Base-by-base conservation (phyloP, 2,113 vertebrate species). In the Ondatra zibethicus region DNA sequence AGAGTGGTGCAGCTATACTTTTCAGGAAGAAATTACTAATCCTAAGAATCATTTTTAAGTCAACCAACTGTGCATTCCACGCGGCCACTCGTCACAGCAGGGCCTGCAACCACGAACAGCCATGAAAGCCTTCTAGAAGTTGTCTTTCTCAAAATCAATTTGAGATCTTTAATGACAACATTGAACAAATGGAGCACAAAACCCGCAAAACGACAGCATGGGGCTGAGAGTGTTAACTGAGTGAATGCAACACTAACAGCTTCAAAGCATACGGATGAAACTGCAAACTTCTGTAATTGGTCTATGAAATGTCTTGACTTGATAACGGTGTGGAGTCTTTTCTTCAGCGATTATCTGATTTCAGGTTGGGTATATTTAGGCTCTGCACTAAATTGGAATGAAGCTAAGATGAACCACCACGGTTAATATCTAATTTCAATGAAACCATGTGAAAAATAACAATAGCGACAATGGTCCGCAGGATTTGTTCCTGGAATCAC, bases 131-230 rank as follows among this genome's bases (percentile, higher is more conserved):
- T 85, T 84, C 10, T n/a, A 73, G 68, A 86, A 61, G 63, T 93
- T 81, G 13, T 45, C 39, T 12, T 63, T 84, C 88, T 91, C 21
- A 76, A 90, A 93, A 72, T 55, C 4, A 39, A 11, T 68, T 89
- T 84, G 50, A 92, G 76, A 73, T 14, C 78, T 70, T 72, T 52
- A 27, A 61, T 87, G n/a, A 95, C 84, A 92, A 66, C 50, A 65
- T 65, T 77, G 3, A 39, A 72, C 36, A 91, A 89, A 36, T 63
- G 23, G 47, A 84, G 1, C 23, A 84, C 50, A 88, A 72, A 70
- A 6, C 65, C 9, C 39, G 47, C n/a, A 68, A 45, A 33, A 33
- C 0, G 70, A 88, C 11, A 80, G 9, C 0, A 29, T 0, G 16
- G 6, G 27, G n/a, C 47, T 14, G 16, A 11, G 50, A 81, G 72